phyloP scores from a whole-genome alignment of 2,113 vertebrate genomes.

The Plectropomus leopardus region DNA sequence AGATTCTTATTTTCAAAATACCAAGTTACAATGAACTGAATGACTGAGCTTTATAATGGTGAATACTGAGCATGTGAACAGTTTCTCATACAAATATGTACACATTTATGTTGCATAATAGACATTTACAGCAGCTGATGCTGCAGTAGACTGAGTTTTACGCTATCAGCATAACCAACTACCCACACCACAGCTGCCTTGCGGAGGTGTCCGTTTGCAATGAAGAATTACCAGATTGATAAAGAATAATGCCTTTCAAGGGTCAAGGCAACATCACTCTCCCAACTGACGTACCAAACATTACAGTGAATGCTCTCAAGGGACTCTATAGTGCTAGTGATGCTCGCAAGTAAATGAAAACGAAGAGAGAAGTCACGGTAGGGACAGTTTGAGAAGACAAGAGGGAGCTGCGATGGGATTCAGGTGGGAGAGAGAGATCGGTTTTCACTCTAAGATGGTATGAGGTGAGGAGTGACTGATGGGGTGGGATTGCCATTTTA shows the following conservation, averaged over 20 bases:
- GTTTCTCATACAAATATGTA: background rate
- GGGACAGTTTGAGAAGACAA: background rate
- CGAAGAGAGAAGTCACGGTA: conserved; percentile 5
- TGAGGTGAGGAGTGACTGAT: conserved; percentile 42
- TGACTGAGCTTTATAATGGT: background rate
- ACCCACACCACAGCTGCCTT: conserved; percentile 43
- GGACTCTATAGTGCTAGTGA: background rate
- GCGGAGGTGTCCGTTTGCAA: conserved; percentile 14
- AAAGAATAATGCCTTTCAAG: conserved; percentile 24
- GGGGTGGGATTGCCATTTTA: conserved; percentile 20
- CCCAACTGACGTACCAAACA: conserved; percentile 24
- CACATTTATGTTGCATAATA: conserved; percentile 1
- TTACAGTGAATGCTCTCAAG: background rate
- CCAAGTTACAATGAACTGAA: background rate
- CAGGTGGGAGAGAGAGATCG: conserved; percentile 5
- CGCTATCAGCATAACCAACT: conserved; percentile 5
- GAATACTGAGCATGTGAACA: background rate
- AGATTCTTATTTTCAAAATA: too few relatives aligned
- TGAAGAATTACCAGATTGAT: conserved; percentile 23
- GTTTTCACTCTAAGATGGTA: conserved; percentile 36
- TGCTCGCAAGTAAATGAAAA: conserved; percentile 4
- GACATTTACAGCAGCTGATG: conserved; percentile 16
- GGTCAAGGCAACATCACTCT: conserved; percentile 27
- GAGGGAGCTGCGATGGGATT: conserved; percentile 11
- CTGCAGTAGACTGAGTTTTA: conserved; percentile 8